Evolutionary conservation across 2,797 vertebrate genomes (phyloP).

Genomic region (Columba guinea): DNA sequence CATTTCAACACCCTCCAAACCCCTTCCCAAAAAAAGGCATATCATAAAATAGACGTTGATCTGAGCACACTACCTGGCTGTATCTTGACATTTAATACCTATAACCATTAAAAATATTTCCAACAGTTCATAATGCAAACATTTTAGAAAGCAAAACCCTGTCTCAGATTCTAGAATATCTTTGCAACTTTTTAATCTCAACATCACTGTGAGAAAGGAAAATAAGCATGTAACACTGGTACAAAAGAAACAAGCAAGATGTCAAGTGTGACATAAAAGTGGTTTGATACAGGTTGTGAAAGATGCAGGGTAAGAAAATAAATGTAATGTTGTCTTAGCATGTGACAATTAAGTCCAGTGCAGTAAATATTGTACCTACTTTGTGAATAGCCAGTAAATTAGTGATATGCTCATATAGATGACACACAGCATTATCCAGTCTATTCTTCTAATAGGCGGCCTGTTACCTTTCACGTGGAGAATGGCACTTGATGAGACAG

Average conservation of each 20-base stretch:
- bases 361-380: slow-evolving; percentile 25
- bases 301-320: slow-evolving; percentile 19
- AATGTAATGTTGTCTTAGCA: neutral
- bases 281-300: neutral
- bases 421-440: slow-evolving; percentile 81
- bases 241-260: slow-evolving; percentile 26
- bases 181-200: neutral
- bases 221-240: neutral
- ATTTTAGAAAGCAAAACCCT: slow-evolving; percentile 4
- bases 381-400: slow-evolving; percentile 81
- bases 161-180: neutral
- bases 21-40: neutral
- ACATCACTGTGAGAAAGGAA: neutral
- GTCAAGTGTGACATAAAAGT: neutral
- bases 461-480: slow-evolving; percentile 81
- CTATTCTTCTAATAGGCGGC: slow-evolving; percentile 72
- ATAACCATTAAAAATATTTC: neutral
- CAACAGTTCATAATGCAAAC: neutral
- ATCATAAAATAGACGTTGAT: neutral
- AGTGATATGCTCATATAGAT: slow-evolving; percentile 83
- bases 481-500: slow-evolving; percentile 78
- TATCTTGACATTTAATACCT: neutral
- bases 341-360: neutral
- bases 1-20: neutral
- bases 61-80: neutral